phyloP scores from a whole-genome alignment of 2,797 vertebrate species.

The Amazona finschi region DNA sequence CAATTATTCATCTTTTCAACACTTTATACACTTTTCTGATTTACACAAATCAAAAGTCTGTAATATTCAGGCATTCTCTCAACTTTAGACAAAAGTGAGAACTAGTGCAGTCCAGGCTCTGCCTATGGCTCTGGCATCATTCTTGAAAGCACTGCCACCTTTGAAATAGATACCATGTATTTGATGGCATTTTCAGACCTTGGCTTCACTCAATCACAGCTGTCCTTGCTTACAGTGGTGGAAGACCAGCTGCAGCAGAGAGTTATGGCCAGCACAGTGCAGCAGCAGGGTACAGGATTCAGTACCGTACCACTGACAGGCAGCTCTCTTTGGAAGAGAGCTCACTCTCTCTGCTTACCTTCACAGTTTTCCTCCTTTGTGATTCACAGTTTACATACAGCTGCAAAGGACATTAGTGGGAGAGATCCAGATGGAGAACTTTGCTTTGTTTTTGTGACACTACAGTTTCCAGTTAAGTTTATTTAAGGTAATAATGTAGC shows the following conservation, averaged over 20 bases:
- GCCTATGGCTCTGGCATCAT: background rate
- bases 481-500: background rate
- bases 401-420: slow-evolving; percentile 39
- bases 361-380: background rate
- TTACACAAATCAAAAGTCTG: background rate
- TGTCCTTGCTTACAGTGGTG: fast-evolving
- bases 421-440: background rate
- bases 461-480: background rate
- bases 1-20: background rate
- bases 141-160: background rate
- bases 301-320: fast-evolving
- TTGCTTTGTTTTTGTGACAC: background rate
- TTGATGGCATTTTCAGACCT: background rate
- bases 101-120: background rate
- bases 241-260: fast-evolving
- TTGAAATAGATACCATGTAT: background rate
- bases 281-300: fast-evolving
- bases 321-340: background rate
- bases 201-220: background rate
- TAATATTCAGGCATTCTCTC: background rate
- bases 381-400: background rate
- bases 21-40: background rate
- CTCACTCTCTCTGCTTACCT: background rate
- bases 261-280: fast-evolving
- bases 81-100: background rate